Evolutionary conservation across 2,113 vertebrate species (phyloP).

Genomic region (Zosterops borbonicus): DNA sequence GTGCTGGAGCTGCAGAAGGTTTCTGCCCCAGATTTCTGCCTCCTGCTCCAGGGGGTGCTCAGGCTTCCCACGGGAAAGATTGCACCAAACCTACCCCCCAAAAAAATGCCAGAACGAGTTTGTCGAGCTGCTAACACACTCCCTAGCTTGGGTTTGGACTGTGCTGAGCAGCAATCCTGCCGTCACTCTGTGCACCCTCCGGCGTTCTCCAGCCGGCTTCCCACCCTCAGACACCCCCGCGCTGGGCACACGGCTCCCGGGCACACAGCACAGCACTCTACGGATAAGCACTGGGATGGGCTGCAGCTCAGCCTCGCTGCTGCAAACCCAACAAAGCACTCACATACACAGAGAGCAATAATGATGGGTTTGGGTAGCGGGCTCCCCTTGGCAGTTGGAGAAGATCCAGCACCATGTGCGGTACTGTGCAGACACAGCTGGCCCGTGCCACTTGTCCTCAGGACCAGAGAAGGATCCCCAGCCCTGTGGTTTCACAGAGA

Average conservation of each 20-base stretch:
- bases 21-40: background rate
- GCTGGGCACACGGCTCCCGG: accelerated
- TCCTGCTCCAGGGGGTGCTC: background rate
- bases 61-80: background rate
- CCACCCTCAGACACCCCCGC: background rate
- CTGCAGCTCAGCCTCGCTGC: background rate
- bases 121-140: background rate
- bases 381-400: background rate
- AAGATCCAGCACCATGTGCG: background rate
- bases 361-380: background rate
- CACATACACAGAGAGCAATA: background rate
- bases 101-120: background rate
- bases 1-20: background rate
- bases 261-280: background rate
- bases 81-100: background rate
- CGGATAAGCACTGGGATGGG: background rate
- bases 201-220: background rate
- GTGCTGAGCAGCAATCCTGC: background rate
- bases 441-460: background rate
- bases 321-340: background rate
- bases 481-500: background rate
- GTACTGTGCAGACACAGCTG: background rate
- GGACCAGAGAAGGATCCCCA: background rate
- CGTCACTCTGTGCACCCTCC: background rate
- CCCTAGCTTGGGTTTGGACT: background rate